phyloP scores from a whole-genome alignment of 2,797 vertebrate genomes.

The Ctenopoma multispine region DNA sequence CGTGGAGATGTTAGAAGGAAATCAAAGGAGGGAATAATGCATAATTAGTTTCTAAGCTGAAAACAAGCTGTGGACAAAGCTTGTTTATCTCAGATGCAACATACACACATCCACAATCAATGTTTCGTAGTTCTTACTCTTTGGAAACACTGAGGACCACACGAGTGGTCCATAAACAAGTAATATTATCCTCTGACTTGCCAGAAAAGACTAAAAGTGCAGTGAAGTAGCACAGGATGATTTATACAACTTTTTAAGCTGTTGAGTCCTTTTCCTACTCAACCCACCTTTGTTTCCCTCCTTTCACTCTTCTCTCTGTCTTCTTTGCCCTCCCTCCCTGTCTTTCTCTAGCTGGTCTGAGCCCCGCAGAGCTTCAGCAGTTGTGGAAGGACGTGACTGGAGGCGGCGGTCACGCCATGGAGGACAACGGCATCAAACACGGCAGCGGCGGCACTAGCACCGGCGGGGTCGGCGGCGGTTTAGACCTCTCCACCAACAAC shows the following conservation, averaged over 20 bases:
- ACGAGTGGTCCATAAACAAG: not conserved
- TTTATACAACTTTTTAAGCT: conserved; percentile 10
- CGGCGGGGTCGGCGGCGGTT: conserved; percentile 80
- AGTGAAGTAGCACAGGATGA: not conserved
- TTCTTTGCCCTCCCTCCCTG: not conserved
- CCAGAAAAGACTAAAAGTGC: conserved; percentile 32
- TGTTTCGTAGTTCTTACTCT: conserved; percentile 6
- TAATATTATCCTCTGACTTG: conserved; percentile 6
- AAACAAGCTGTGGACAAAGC: conserved; percentile 38
- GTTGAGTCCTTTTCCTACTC: not conserved
- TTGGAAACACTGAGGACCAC: conserved; percentile 13
- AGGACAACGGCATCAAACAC: conserved; percentile 98
- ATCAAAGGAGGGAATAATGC: conserved; percentile 41
- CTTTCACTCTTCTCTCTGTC: not conserved
- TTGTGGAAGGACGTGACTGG: conserved; percentile 98
- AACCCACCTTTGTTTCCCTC: too few species aligned
- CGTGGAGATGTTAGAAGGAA: conserved; percentile 29
- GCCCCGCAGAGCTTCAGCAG: conserved; percentile 98
- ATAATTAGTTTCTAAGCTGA: conserved; percentile 36
- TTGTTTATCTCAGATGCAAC: conserved; percentile 39
- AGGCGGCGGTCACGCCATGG: conserved; percentile 90
- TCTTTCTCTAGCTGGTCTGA: conserved; percentile 89
- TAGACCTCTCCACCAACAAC: conserved; percentile 98
- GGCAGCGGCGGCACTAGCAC: conserved; percentile 61
- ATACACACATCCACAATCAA: conserved; percentile 1